Conservation (phyloP, 1,140 invertebrate species). For the Pteromalus puparum region DNA sequence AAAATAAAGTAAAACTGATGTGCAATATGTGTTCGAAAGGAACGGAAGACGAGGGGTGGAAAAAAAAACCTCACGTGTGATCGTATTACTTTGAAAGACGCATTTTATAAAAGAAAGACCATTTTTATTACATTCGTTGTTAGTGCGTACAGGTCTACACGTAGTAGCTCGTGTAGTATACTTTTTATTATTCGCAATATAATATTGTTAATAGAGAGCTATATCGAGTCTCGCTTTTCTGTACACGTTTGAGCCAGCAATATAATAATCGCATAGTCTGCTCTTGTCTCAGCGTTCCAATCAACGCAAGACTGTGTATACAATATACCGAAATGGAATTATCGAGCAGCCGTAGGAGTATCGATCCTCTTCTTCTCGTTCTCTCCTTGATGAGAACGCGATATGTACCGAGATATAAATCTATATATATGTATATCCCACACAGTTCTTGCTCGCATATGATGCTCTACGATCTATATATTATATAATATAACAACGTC, state of each 20-base stretch:
- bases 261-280: no score
- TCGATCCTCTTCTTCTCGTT: not conserved
- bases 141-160: constrained; percentile 50
- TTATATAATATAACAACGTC: no score
- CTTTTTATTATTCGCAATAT: no score
- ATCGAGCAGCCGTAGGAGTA: not conserved
- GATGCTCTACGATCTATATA: not conserved
- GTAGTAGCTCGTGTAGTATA: no score
- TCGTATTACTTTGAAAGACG: constrained; percentile 4
- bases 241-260: constrained; percentile 8
- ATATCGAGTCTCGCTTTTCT: not conserved
- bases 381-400: constrained; percentile 55
- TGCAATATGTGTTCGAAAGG: no score
- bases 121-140: constrained; percentile 69
- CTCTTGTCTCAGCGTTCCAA: no score
- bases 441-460: not conserved
- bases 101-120: constrained; percentile 41
- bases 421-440: no score
- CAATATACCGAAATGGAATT: not conserved
- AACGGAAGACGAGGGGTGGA: not conserved
- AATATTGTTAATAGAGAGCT: no score
- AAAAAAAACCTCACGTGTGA: not conserved
- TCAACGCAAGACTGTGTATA: no score
- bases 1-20: not conserved
- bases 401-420: constrained; percentile 54